Evolutionary conservation across 1,140 invertebrate genomes (phyloP).

Genomic region (Reticulitermes speratus): DNA sequence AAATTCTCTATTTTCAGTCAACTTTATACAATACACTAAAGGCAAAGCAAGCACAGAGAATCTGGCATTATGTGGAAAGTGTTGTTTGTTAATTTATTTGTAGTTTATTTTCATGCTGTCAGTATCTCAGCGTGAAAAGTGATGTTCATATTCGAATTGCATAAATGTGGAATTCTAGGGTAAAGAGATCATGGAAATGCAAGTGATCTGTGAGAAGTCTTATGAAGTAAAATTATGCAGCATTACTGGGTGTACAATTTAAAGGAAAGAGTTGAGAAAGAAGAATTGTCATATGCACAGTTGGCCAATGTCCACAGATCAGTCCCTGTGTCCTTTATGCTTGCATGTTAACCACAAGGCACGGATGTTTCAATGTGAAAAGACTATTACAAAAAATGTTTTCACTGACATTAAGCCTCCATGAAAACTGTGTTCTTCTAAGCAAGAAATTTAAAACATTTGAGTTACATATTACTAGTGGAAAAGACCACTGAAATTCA

Average conservation of each 20-base stretch:
- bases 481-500: not conserved
- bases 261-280: not conserved
- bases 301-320: not conserved
- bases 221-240: not conserved
- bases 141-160: not conserved
- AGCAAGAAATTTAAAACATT: not conserved
- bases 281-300: not conserved
- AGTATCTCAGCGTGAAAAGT: not conserved
- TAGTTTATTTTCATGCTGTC: too few species aligned
- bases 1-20: not conserved
- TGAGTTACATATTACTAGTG: not conserved
- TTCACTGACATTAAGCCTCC: not conserved
- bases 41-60: not conserved
- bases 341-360: not conserved
- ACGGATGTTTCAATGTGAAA: not conserved
- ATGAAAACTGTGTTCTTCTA: not conserved
- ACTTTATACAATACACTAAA: not conserved
- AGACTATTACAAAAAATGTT: not conserved
- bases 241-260: not conserved
- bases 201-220: not conserved
- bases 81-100: too few species aligned
- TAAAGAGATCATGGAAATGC: not conserved
- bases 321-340: not conserved
- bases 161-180: too few species aligned
- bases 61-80: not conserved